Evolutionary conservation across 2,797 vertebrate species (phyloP).

Genomic region (Coreius guichenoti): DNA sequence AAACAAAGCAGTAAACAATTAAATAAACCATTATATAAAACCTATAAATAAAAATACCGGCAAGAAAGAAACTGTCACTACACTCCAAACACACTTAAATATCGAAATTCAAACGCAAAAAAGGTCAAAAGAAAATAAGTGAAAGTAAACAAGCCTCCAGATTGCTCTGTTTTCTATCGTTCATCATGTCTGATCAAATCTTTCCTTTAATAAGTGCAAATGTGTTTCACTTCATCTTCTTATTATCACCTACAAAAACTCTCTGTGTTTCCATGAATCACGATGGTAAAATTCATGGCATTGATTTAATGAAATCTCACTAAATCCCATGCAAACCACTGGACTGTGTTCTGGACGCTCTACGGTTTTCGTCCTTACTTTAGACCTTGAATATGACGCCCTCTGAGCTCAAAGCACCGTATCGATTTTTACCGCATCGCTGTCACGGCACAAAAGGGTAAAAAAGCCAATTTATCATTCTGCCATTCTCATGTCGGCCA

Average conservation of each 20-base stretch:
- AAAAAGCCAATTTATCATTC: conserved; percentile 37
- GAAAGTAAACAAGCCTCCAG: conserved; percentile 64
- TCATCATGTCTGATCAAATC: conserved; percentile 51
- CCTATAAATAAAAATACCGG: conserved; percentile 64
- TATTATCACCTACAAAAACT: conserved; percentile 38
- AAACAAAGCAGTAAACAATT: conserved; percentile 52
- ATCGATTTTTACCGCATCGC: conserved; percentile 33
- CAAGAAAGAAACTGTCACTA: conserved; percentile 70
- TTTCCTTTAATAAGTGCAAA: conserved; percentile 73
- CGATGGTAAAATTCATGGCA: conserved; percentile 26
- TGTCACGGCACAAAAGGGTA: conserved; percentile 33
- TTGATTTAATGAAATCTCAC: conserved; percentile 24
- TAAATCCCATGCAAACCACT: neutral
- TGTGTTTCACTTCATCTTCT: conserved; percentile 66
- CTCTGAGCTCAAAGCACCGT: conserved; percentile 27
- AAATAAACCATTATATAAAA: conserved; percentile 65
- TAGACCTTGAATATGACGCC: conserved; percentile 22
- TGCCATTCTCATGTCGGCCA: neutral
- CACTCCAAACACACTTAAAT: conserved; percentile 72
- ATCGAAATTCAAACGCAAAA: conserved; percentile 68
- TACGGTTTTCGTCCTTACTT: neutral
- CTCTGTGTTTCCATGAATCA: neutral
- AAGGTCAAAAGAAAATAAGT: conserved; percentile 72
- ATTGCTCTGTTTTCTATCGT: conserved; percentile 17
- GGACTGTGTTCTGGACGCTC: neutral